Evolutionary conservation across 2,797 vertebrate genomes (phyloP).

Genomic region (Enteromius fasciolatus): DNA sequence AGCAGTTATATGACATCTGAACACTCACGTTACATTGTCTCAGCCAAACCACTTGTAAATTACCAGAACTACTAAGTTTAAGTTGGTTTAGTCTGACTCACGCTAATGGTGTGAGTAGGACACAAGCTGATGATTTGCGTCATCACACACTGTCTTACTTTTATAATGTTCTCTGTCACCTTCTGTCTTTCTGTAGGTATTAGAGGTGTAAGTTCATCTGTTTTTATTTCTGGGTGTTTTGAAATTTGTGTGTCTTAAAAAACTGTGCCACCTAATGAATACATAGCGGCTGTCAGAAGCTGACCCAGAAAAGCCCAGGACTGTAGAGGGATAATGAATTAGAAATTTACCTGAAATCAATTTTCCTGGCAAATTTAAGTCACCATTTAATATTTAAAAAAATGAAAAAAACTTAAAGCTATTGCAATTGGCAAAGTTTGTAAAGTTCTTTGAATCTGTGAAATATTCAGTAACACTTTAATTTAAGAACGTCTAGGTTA

Average conservation of each 20-base stretch:
- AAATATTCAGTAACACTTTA: not conserved
- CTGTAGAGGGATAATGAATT: constrained; percentile 12
- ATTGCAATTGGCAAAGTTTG: not conserved
- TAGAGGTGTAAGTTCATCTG: constrained; percentile 38
- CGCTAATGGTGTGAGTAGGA: not conserved
- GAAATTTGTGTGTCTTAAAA: constrained; percentile 31
- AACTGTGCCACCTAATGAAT: constrained; percentile 58
- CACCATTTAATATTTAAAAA: not conserved
- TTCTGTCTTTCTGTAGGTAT: constrained; percentile 7
- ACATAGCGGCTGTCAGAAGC: constrained; percentile 57
- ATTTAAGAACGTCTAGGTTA: not conserved
- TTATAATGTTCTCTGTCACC: not conserved
- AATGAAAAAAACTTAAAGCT: not conserved
- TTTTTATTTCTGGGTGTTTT: constrained; percentile 46
- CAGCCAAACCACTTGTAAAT: not conserved
- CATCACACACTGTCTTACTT: constrained; percentile 6
- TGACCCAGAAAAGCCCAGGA: constrained; percentile 55
- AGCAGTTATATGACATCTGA: not conserved
- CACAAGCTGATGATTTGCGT: not conserved
- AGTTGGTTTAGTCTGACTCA: not conserved
- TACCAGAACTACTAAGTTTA: not conserved
- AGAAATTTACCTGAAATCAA: not conserved
- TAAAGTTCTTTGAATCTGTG: not conserved
- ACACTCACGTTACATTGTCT: not conserved
- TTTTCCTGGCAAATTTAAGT: constrained; percentile 6